phyloP scores from a whole-genome alignment of 2,888 invertebrate genomes.

The Lacanobia oleracea region DNA sequence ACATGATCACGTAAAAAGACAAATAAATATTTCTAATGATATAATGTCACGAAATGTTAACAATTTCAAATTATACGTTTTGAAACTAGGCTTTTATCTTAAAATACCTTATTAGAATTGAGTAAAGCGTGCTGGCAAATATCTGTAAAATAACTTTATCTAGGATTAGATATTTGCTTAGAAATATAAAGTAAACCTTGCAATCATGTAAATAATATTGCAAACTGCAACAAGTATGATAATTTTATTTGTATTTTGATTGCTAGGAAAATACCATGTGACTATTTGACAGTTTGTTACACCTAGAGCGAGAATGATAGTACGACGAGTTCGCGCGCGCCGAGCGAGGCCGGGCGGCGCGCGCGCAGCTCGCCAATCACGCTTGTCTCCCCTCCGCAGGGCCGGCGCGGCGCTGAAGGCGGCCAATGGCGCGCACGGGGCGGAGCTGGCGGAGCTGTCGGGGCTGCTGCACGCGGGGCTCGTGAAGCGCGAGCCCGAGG shows the following conservation, averaged over 20 bases:
- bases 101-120: conserved; percentile 51
- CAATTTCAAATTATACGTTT: conserved; percentile 52
- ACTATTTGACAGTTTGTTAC: conserved; percentile 75
- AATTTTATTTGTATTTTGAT: conserved; percentile 74
- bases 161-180: conserved; percentile 54
- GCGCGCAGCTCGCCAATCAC: conserved; percentile 88
- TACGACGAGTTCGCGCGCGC: conserved; percentile 80
- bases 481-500: conserved; percentile 96
- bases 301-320: conserved; percentile 79
- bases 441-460: conserved; percentile 92
- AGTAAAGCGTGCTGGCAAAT: conserved; percentile 43
- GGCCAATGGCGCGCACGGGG: conserved; percentile 93
- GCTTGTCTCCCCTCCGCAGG: conserved; percentile 92
- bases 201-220: conserved; percentile 68
- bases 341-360: conserved; percentile 79
- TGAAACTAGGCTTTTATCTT: conserved; percentile 48
- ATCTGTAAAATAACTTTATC: conserved; percentile 60
- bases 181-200: conserved; percentile 63
- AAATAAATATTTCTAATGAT: conserved; percentile 25
- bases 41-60: conserved; percentile 40
- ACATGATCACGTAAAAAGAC: neutral
- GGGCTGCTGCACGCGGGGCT: conserved; percentile 92
- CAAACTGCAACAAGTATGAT: conserved; percentile 71
- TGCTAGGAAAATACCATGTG: conserved; percentile 72
- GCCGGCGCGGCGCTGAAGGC: conserved; percentile 91